These are phyloP conservation scores for Endotricha flammealis DNA, from an alignment of 2,888 invertebrate species.

Conservation along the genomic window DNA sequence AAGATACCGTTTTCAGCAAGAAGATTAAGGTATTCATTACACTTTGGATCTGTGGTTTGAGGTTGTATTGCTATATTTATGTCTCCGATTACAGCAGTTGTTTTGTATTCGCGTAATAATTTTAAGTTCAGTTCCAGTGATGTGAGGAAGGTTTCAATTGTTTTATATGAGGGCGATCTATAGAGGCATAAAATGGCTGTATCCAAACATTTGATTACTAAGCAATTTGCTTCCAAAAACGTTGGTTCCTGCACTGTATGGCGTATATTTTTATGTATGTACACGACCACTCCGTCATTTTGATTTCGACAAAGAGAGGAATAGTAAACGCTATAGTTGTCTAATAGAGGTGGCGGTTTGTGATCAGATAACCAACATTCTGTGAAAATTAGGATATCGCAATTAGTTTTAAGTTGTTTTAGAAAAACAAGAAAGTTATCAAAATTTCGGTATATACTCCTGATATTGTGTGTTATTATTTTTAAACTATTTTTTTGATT, in stretches of 20 bases:
- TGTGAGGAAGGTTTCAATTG: too few relatives aligned
- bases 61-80: constrained; percentile 1
- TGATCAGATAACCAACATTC: constrained; percentile 6
- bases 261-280: too few relatives aligned
- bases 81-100: background rate
- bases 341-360: constrained; percentile 3
- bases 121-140: too few relatives aligned
- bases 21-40: background rate
- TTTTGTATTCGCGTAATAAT: background rate
- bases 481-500: too few relatives aligned
- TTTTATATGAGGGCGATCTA: too few relatives aligned
- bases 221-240: too few relatives aligned
- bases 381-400: constrained; percentile 5
- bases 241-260: too few relatives aligned
- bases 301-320: constrained; percentile 3
- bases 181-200: background rate
- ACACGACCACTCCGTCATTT: too few relatives aligned
- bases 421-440: too few relatives aligned
- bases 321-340: background rate
- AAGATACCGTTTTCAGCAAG: background rate
- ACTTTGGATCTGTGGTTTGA: too few relatives aligned
- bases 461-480: too few relatives aligned
- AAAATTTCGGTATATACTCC: too few relatives aligned
- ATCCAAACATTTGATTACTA: background rate
- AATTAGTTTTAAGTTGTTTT: background rate